Evolutionary conservation across 2,888 invertebrate genomes (phyloP).

Genomic region (Ochropacha duplaris): DNA sequence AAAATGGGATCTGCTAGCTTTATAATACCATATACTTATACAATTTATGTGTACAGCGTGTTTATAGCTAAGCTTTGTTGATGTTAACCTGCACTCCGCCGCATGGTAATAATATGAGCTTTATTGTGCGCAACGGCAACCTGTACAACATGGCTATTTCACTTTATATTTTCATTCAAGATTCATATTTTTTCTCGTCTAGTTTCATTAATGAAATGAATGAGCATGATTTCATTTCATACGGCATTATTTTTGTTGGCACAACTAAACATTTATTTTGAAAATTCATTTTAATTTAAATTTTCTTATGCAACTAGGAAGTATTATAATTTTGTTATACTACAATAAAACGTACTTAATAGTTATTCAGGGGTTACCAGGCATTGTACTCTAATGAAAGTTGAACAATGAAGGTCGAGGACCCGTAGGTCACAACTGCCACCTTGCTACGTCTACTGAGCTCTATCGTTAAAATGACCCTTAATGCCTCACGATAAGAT

Average conservation of each 20-base stretch:
- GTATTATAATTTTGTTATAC: not conserved
- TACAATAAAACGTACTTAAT: not conserved
- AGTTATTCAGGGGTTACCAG: conserved; percentile 30
- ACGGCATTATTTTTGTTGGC: not conserved
- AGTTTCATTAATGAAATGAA: not conserved
- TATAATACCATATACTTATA: no score
- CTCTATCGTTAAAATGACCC: conserved; percentile 31
- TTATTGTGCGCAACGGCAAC: conserved; percentile 44
- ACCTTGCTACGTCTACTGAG: conserved; percentile 42
- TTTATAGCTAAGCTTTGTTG: conserved; percentile 40
- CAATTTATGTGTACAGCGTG: conserved; percentile 16
- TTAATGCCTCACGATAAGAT: conserved; percentile 29
- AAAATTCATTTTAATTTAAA: no score
- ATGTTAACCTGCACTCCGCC: conserved; percentile 45
- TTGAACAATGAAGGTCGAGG: conserved; percentile 77
- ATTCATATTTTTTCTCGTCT: not conserved
- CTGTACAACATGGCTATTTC: conserved; percentile 1
- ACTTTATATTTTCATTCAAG: conserved; percentile 4
- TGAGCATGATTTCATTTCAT: not conserved
- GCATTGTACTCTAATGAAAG: conserved; percentile 70
- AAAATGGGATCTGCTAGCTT: conserved; percentile 35
- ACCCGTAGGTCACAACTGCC: conserved; percentile 69
- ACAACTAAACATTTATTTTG: no score
- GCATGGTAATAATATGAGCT: conserved; percentile 39
- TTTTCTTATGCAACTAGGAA: not conserved